phyloP scores from a whole-genome alignment of 2,888 invertebrate species.

The Platycnemis pennipes region DNA sequence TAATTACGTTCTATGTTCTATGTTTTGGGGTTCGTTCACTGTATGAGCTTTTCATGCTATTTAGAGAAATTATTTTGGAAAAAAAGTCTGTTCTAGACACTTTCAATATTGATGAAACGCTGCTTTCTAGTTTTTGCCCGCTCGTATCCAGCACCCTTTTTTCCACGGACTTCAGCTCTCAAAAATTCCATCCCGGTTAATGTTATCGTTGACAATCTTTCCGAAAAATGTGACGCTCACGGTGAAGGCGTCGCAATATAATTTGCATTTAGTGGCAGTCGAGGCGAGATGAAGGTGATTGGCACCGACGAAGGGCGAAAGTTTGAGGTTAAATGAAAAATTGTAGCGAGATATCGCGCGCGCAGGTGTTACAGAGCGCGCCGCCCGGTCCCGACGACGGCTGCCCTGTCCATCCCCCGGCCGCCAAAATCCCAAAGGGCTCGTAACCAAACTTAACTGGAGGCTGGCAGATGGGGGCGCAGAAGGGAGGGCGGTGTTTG shows the following conservation, averaged over 20 bases:
- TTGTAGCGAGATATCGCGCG: neutral
- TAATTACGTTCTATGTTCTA: too few relatives aligned
- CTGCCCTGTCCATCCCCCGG: neutral
- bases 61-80: too few relatives aligned
- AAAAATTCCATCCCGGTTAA: neutral
- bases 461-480: neutral
- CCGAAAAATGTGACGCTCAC: neutral
- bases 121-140: too few relatives aligned
- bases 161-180: neutral
- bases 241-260: neutral
- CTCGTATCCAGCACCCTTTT: too few relatives aligned
- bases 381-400: neutral
- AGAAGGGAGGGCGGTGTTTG: neutral
- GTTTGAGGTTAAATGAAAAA: neutral
- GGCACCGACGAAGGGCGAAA: slow-evolving; percentile 15
- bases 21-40: too few relatives aligned
- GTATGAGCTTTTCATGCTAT: too few relatives aligned
- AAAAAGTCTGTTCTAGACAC: too few relatives aligned
- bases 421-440: neutral
- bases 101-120: too few relatives aligned
- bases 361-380: slow-evolving; percentile 44
- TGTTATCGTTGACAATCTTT: neutral
- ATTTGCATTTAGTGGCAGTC: slow-evolving; percentile 9
- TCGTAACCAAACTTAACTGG: slow-evolving; percentile 4
- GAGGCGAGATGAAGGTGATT: slow-evolving; percentile 11